phyloP scores from a whole-genome alignment of 2,113 vertebrate species.

The Rattus rattus region DNA sequence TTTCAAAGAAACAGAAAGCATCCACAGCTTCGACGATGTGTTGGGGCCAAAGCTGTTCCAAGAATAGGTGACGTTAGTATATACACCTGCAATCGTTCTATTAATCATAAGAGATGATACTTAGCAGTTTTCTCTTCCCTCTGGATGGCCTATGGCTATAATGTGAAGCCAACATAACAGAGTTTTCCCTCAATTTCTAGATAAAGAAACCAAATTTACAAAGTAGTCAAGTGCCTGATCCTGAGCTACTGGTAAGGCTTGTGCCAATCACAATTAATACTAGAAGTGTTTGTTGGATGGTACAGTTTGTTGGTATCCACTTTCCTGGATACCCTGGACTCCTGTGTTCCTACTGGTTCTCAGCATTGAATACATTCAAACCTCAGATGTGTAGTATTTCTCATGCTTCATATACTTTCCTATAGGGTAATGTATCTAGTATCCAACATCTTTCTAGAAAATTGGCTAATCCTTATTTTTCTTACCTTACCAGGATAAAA shows the following conservation, averaged over 20 bases:
- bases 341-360: not conserved
- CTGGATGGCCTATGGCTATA: not conserved
- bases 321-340: not conserved
- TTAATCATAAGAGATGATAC: not conserved
- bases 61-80: conserved; percentile 26
- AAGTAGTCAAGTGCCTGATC: not conserved
- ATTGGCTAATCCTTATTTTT: not conserved
- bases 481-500: not conserved
- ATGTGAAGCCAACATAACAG: not conserved
- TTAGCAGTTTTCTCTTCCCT: conserved; percentile 20
- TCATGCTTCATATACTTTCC: not conserved
- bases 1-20: not conserved
- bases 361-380: not conserved
- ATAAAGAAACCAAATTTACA: not conserved
- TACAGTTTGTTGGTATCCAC: not conserved
- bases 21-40: not conserved
- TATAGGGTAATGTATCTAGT: not conserved
- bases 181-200: conserved; percentile 32
- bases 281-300: not conserved
- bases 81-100: not conserved
- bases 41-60: not conserved
- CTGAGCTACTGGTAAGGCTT: not conserved
- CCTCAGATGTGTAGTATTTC: not conserved
- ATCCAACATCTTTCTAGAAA: not conserved
- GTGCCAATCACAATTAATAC: not conserved